Conservation (phyloP, 2,113 vertebrate genomes). For the Heloderma charlesbogerti region DNA sequence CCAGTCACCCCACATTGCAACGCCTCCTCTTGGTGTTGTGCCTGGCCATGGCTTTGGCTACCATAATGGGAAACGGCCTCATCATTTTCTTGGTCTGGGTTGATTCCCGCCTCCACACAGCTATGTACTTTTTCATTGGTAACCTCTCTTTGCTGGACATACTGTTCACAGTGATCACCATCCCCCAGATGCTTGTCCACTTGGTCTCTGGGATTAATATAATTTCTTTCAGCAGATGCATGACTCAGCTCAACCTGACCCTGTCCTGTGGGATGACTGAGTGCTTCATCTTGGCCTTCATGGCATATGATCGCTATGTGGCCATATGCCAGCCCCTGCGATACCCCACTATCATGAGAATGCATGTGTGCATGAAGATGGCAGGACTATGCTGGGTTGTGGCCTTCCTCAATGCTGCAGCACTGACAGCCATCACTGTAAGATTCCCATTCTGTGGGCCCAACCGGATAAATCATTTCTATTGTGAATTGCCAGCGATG, state of each 20-base stretch:
- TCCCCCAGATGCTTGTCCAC: conserved; percentile 52
- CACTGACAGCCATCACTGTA: conserved; percentile 32
- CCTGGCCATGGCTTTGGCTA: not conserved
- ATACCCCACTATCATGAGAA: conserved; percentile 43
- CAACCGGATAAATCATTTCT: conserved; percentile 24
- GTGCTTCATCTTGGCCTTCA: conserved; percentile 45
- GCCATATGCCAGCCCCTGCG: conserved; percentile 44
- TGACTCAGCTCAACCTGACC: conserved; percentile 59
- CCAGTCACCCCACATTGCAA: not conserved
- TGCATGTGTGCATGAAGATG: conserved; percentile 29
- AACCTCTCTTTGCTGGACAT: conserved; percentile 56
- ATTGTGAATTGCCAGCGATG: conserved; percentile 59
- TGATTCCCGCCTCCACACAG: conserved; percentile 27
- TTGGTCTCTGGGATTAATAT: conserved; percentile 12
- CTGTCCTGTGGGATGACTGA: conserved; percentile 51
- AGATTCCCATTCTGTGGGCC: conserved; percentile 40
- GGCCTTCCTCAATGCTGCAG: conserved; percentile 46
- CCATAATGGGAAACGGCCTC: conserved; percentile 24
- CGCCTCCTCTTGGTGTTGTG: not conserved
- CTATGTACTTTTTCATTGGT: conserved; percentile 63
- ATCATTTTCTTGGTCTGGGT: conserved; percentile 15
- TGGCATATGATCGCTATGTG: conserved; percentile 51
- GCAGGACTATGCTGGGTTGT: not conserved
- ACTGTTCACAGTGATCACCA: conserved; percentile 29
- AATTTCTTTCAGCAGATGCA: conserved; percentile 54